phyloP scores from a whole-genome alignment of 2,888 invertebrate species.

The Drosophila anomalata region DNA sequence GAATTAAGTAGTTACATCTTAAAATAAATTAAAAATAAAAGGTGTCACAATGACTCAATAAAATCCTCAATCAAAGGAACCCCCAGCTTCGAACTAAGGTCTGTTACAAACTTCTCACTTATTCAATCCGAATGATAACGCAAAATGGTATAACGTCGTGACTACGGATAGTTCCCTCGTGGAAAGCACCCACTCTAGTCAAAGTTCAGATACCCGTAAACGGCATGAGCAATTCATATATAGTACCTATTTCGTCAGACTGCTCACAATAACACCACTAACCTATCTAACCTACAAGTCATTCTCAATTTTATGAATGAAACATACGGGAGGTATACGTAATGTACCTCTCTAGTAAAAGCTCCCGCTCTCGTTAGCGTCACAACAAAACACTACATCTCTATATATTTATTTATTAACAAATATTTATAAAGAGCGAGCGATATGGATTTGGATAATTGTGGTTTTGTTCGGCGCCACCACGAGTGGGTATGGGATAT shows the following conservation, averaged over 20 bases:
- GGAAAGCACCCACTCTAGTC: slow-evolving; percentile 24
- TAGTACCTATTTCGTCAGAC: slow-evolving; percentile 17
- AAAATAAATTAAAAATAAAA: neutral
- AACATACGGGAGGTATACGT: slow-evolving; percentile 11
- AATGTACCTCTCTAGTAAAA: slow-evolving; percentile 33
- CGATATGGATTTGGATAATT: slow-evolving; percentile 31
- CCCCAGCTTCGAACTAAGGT: neutral
- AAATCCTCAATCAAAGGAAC: slow-evolving; percentile 7
- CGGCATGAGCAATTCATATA: slow-evolving; percentile 13
- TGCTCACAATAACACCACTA: slow-evolving; percentile 2
- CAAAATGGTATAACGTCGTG: slow-evolving; percentile 19
- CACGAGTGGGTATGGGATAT: neutral
- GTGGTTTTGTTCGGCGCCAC: slow-evolving; percentile 39
- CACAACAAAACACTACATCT: slow-evolving; percentile 19
- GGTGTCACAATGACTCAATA: neutral
- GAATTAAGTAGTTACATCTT: no score
- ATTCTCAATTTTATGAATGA: slow-evolving; percentile 62
- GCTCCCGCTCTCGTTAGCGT: slow-evolving; percentile 31
- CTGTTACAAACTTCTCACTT: no score
- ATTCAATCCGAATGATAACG: slow-evolving; percentile 5
- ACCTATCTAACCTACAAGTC: neutral
- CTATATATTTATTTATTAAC: slow-evolving; percentile 21
- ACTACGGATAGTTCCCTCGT: slow-evolving; percentile 5
- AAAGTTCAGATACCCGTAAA: slow-evolving; percentile 13
- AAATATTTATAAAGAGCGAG: slow-evolving; percentile 3